Evolutionary conservation across 2,797 vertebrate genomes (phyloP), one percentile per base, ranked within the genome.

Genomic region (Esox lucius): DNA sequence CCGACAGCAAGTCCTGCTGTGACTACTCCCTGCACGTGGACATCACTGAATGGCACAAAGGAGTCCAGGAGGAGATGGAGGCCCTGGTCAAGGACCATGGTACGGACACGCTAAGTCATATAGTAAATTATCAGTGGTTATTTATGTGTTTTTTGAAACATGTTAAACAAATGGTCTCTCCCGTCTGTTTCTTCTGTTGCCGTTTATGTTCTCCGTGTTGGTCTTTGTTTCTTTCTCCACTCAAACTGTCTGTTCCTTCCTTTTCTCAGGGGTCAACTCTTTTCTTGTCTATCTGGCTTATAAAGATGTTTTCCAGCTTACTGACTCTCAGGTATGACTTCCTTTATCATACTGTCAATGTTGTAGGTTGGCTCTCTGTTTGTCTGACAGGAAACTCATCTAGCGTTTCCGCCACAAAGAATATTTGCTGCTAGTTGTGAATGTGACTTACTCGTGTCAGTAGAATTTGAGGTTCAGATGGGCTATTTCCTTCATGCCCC

Each of bases 261-360:
- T 66, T n/a, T 46, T 83, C 73, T 68, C 77, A 99, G 98, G 98
- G 78, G 95, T 99, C 51, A 99, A 99, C 92, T 99, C 97, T 48
- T 99, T 99, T 93, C 92, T 98, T 46, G 95, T 99, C 83, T 99
- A 98, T 86, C 94, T 99, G 96, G 96, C 96, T 70, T 99, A 98
- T 91, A 99, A 99, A 91, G 97, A 99, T 73, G 84, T 95, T 71
- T 99, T 96, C 84, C 98, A 99, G 93, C 95, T 99, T 0, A 95
- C 93, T 0, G 98, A 99, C 67, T 95, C 96, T 72, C 97, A 99
- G 97, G 98, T 99, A 88, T 70, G 87, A 39, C 17, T 61, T 74
- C 31, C 28, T 70, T 77, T 64, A 48, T 56, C 5, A 5, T 17
- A 17, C 16, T 2, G 5, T 72, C 2, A 17, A 12, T 70, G 17